phyloP scores from a whole-genome alignment of 1,140 invertebrate genomes.

The Meloidogyne floridensis region DNA sequence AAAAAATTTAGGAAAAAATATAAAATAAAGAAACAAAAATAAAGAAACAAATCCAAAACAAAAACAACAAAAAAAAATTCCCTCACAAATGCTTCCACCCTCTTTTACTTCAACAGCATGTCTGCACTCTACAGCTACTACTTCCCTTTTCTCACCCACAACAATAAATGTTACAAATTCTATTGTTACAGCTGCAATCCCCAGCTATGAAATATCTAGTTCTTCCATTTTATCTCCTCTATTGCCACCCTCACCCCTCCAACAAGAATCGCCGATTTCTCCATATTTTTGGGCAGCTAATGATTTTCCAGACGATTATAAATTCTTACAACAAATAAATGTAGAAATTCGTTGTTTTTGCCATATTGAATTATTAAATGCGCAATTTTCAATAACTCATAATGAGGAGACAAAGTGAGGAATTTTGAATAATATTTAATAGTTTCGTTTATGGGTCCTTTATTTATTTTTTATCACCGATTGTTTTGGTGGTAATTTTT shows the following conservation, averaged over 20 bases:
- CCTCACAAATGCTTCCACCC: too few species aligned
- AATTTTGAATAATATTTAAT: too few species aligned
- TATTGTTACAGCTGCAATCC: not conserved
- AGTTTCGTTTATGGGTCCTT: too few species aligned
- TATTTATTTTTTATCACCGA: too few species aligned
- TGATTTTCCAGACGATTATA: too few species aligned
- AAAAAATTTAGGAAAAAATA: too few species aligned
- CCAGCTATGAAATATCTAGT: not conserved
- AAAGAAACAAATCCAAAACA: too few species aligned
- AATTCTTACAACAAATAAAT: not conserved
- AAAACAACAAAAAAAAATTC: too few species aligned
- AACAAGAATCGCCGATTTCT: not conserved
- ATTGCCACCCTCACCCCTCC: not conserved
- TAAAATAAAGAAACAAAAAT: too few species aligned
- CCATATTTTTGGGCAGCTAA: not conserved
- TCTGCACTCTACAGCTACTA: too few species aligned
- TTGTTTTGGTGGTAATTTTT: not conserved
- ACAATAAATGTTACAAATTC: not conserved
- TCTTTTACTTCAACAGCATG: too few species aligned
- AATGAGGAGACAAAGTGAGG: constrained; percentile 37
- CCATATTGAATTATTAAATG: constrained; percentile 30
- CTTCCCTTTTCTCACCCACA: too few species aligned
- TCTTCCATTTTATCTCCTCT: not conserved
- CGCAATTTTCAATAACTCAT: constrained; percentile 37
- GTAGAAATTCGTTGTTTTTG: constrained; percentile 35